Evolutionary conservation across 2,888 invertebrate genomes (phyloP).

Genomic region (Axea sp.): DNA sequence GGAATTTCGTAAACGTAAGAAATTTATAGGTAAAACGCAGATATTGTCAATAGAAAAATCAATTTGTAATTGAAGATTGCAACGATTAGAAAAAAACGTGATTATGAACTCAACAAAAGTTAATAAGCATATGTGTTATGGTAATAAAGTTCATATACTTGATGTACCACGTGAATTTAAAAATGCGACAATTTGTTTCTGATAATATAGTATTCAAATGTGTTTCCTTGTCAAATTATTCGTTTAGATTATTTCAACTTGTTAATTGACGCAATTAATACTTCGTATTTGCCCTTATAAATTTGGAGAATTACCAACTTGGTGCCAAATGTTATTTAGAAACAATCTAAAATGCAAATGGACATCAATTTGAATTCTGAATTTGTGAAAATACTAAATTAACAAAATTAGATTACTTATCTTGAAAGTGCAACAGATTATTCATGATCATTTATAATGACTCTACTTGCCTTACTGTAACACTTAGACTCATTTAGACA

Average conservation of each 20-base stretch:
- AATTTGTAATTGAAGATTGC: too few relatives aligned
- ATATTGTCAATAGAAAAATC: constrained; percentile 13
- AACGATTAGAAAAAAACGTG: too few relatives aligned
- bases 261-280: too few relatives aligned
- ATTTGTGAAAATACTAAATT: constrained; percentile 13
- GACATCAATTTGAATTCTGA: constrained; percentile 2
- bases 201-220: too few relatives aligned
- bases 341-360: constrained; percentile 1
- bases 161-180: too few relatives aligned
- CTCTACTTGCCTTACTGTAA: constrained; percentile 48
- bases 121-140: too few relatives aligned
- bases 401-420: constrained; percentile 10
- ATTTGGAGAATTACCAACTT: constrained; percentile 15
- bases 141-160: too few relatives aligned
- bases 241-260: too few relatives aligned
- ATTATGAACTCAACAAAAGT: too few relatives aligned
- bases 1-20: constrained; percentile 26
- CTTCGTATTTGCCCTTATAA: too few relatives aligned
- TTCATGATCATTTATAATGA: constrained; percentile 34
- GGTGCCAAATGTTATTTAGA: constrained; percentile 43
- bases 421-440: constrained; percentile 5
- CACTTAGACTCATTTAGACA: constrained; percentile 39
- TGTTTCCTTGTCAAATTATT: too few relatives aligned
- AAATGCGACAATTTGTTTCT: too few relatives aligned
- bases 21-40: not conserved